Evolutionary conservation across 2,888 invertebrate species (phyloP).

Genomic region (Campoplex capitator): DNA sequence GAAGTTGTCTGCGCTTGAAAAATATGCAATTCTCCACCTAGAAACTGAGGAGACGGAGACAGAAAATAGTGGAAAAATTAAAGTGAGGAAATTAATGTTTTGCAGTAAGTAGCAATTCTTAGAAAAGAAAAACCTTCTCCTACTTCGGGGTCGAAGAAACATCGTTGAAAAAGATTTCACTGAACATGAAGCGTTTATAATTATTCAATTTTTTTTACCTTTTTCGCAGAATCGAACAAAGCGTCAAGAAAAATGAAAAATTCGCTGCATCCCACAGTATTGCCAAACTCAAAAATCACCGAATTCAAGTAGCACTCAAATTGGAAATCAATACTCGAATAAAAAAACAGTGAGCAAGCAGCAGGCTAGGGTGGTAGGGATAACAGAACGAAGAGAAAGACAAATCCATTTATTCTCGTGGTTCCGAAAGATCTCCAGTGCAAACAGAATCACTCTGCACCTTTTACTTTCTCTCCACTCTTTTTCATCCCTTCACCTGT

Average conservation of each 20-base stretch:
- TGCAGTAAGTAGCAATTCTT: too few species aligned
- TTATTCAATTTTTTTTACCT: too few species aligned
- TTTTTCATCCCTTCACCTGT: not conserved
- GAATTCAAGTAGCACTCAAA: not conserved
- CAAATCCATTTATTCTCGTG: constrained; percentile 42
- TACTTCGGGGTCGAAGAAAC: not conserved
- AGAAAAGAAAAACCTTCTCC: not conserved
- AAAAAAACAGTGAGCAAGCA: not conserved
- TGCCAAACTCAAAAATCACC: not conserved
- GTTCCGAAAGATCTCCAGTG: not conserved
- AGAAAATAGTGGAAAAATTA: not conserved
- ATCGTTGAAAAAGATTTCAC: not conserved
- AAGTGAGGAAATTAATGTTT: not conserved
- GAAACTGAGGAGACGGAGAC: constrained; percentile 15
- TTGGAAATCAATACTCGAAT: not conserved
- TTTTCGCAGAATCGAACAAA: too few species aligned
- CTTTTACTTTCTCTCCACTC: not conserved
- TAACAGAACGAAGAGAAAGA: constrained; percentile 53
- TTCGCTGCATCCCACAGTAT: too few species aligned
- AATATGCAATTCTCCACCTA: constrained; percentile 2
- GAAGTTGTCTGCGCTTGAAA: not conserved
- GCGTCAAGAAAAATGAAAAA: too few species aligned
- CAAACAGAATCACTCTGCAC: constrained; percentile 33
- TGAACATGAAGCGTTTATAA: not conserved
- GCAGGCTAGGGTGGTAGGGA: constrained; percentile 7